Conservation (phyloP, 30 jellyfish, hydroid and myxozoan genomes). For the Haliclystus octoradiatus region DNA sequence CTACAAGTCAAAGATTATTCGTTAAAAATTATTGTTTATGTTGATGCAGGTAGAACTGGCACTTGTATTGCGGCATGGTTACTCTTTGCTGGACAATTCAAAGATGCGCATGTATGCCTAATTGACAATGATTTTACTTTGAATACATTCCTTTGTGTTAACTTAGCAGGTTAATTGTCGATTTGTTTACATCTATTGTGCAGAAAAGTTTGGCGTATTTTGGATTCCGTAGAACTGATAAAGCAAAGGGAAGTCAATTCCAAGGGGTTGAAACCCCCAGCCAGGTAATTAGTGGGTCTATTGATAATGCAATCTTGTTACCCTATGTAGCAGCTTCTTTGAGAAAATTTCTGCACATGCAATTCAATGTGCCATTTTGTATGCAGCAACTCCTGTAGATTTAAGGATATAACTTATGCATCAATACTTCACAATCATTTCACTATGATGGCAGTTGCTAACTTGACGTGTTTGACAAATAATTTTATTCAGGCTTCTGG, state of each 20-base stretch:
- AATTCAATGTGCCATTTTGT: no score
- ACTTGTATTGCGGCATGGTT: conserved; percentile 86
- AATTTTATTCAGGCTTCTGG: no score
- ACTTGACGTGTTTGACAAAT: no score
- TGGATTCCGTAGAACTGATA: conserved; percentile 90
- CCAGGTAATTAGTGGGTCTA: conserved; percentile 43
- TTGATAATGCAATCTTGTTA: neutral
- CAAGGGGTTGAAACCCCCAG: conserved; percentile 99
- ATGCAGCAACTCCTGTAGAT: no score
- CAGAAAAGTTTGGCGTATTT: conserved; percentile 85
- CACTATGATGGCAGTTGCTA: no score
- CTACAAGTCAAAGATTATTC: no score
- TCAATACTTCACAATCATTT: no score
- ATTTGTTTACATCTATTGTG: no score
- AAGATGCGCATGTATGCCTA: conserved; percentile 66
- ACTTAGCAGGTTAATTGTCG: no score
- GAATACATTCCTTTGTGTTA: neutral
- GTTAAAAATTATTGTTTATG: no score
- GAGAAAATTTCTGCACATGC: neutral
- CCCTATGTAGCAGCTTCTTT: neutral
- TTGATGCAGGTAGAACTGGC: conserved; percentile 95
- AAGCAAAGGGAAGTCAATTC: conserved; percentile 79
- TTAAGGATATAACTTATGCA: no score
- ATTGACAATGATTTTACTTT: no score
- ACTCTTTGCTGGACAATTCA: conserved; percentile 76